Conservation (phyloP, 2,888 invertebrate genomes). For the Liodrosophila aerea region DNA sequence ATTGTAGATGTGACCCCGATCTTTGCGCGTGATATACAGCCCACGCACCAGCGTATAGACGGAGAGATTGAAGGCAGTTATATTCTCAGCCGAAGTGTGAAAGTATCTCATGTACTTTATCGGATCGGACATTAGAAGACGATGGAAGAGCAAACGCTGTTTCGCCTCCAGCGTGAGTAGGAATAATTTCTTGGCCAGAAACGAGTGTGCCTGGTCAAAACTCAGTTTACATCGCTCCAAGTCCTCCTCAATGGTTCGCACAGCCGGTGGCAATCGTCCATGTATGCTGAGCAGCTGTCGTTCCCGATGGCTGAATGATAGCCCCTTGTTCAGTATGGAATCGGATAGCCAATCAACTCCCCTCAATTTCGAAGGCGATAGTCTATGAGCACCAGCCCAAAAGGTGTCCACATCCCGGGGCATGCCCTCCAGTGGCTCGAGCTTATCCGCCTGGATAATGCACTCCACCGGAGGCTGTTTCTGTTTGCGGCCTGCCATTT, state of each 20-base stretch:
- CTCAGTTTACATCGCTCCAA: not conserved
- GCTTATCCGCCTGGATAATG: not conserved
- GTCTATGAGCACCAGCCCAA: constrained; percentile 3
- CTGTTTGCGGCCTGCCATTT: constrained; percentile 5
- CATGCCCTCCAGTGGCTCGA: constrained; percentile 16
- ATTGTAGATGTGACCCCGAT: constrained; percentile 49
- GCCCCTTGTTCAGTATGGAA: constrained; percentile 25
- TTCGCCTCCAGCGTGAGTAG: constrained; percentile 11
- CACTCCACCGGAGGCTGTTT: constrained; percentile 27
- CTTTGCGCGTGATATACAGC: constrained; percentile 48
- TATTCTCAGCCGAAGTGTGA: not conserved
- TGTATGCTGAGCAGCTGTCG: constrained; percentile 44
- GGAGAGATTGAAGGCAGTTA: too few species aligned
- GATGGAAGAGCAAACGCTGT: constrained; percentile 42
- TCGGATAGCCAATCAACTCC: constrained; percentile 8
- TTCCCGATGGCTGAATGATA: constrained; percentile 41
- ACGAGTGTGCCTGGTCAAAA: not conserved
- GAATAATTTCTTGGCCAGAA: constrained; percentile 14
- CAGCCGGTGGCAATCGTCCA: constrained; percentile 42
- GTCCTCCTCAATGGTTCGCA: constrained; percentile 33
- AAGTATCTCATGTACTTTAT: constrained; percentile 28
- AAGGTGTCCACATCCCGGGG: constrained; percentile 36
- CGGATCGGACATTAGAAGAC: constrained; percentile 31
- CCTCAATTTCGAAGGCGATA: not conserved
- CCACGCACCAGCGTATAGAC: not conserved